A percentile compares a stretch with the other conserved stretches of the same genome.
Conservation (phyloP, 2,797 vertebrate genomes). For the Sebastes umbrosus region DNA sequence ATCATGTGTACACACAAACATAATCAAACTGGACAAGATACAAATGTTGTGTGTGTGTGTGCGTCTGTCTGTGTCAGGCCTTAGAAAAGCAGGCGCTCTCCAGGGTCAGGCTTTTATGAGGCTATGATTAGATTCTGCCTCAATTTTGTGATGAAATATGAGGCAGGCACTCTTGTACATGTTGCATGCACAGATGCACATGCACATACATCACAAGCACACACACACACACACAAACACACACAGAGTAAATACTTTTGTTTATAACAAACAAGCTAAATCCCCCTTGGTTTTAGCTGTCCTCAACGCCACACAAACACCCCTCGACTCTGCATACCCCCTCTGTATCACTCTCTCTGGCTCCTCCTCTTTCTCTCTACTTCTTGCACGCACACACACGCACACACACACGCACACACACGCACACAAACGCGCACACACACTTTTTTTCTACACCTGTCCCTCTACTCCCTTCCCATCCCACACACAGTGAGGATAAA, state of each 20-base stretch:
- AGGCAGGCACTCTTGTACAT: slow-evolving; percentile 64
- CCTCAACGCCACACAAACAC: slow-evolving; percentile 36
- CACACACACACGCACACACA: neutral
- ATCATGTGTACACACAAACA: slow-evolving; percentile 64
- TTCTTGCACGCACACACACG: neutral
- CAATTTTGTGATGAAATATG: slow-evolving; percentile 80
- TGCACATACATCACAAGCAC: neutral
- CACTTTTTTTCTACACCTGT: slow-evolving; percentile 74
- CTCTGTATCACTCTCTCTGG: slow-evolving; percentile 10
- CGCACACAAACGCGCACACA: neutral
- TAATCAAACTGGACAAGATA: slow-evolving; percentile 44
- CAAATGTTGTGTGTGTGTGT: slow-evolving; percentile 27
- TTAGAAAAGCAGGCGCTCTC: slow-evolving; percentile 69
- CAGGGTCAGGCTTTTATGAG: slow-evolving; percentile 76
- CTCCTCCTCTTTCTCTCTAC: slow-evolving; percentile 24
- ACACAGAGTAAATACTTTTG: slow-evolving; percentile 28
- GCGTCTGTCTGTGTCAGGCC: slow-evolving; percentile 22
- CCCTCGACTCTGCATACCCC: slow-evolving; percentile 16
- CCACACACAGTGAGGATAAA: slow-evolving; percentile 78
- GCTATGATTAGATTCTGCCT: slow-evolving; percentile 78
- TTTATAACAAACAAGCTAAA: slow-evolving; percentile 62
- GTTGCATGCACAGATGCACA: slow-evolving; percentile 60
- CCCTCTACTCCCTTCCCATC: slow-evolving; percentile 68
- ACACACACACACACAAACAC: neutral
- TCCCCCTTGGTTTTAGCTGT: slow-evolving; percentile 47